Base-by-base conservation (phyloP, 2,113 vertebrate genomes). In the Melozone crissalis region DNA sequence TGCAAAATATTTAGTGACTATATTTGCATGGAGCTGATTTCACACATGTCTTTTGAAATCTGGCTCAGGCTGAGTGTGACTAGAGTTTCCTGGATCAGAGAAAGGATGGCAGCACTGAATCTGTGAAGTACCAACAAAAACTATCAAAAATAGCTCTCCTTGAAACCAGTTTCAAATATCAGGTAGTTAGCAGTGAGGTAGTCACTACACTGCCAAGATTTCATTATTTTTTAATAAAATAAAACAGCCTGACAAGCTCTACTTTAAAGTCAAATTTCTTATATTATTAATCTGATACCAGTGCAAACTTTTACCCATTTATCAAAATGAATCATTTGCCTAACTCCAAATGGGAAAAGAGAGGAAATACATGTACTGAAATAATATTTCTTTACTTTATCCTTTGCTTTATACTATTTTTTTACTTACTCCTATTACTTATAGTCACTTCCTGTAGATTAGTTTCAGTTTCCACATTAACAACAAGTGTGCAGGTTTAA, bases 161-260 rank as follows among this genome's bases (percentile, higher is more conserved):
- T 78, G 31, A 78, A 79, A 24, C 61, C 54, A 75, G 26, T 63
- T 61, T 41, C 28, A 76, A 76, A 65, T 57, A 15, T 76, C 31
- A 79, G 49, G 66, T 85, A 59, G 20, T 63, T 52, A 65, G 13
- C 41, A 66, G 21, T 16, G 20, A 63, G 20, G 12, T 27, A 67
- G 9, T 35, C 3, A 4, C 28, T 43, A 41, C 49, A 16, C 46
- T 90, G 17, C 4, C 24, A 76, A 69, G 22, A 62, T 66, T 83
- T 9, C 18, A 33, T 63, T 61, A 23, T 24, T 85, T 47, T 89
- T 43, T 5, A 55, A 67, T 59, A 63, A 87, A 85, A 75, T 51
- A 19, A 85, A 43, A 4, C 1, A 49, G 15, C 4, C 0, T 3
- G 47, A 5, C 5, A 35, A 66, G 23, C 5, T 10, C 15, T 19